Base-by-base conservation (phyloP, 2,113 vertebrate species). In the Puntigrus tetrazona region DNA sequence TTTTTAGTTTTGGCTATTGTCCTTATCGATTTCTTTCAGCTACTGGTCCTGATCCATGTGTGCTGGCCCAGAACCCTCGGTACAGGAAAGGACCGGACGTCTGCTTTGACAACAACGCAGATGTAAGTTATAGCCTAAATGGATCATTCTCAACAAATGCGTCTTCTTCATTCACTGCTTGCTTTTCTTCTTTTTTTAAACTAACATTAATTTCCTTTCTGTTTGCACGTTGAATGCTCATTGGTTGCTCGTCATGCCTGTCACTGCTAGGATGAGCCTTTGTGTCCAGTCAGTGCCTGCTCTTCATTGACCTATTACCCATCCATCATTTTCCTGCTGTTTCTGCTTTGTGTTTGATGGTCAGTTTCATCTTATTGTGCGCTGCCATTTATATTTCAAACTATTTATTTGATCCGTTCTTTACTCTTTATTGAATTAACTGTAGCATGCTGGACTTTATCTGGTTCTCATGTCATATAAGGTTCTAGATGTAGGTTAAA, bases 21-120 rank as follows among this genome's bases (percentile, higher is more conserved):
- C 94, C 96, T 96, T 93, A 97, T 93, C 85, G 47, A 78, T 47
- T 84, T 27, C 86, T 85, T 92, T 87, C 90, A 99, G 98, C 97
- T 92, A 95, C 96, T 87, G 98, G 98, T 78, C 98, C 98, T 27
- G 94, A 99, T 88, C 97, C 96, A 4, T 99, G 98, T 76, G 95
- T 97, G 84, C 95, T 99, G 94, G 97, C 97, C 80, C 96, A 97
- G 81, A 96, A 95, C 7, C 97, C 97, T 16, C 93, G 98, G 87
- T 97, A 99, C 90, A 95, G 98, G 87, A 99, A 99, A 87, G 97
- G 97, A 55, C 98, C 98, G 0, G 96, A 97, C 2, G 95, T 96
- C 88, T 99, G 98, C 91, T 99, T 99, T 86, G 98, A 99, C 92
- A 95, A 98, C 91, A 96, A 97, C 81, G 90, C 92, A 82, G 88